A percentile compares a stretch with the other conserved stretches of the same genome.
Evolutionary conservation across 2,113 vertebrate genomes (phyloP).

Genomic region (Meles meles): DNA sequence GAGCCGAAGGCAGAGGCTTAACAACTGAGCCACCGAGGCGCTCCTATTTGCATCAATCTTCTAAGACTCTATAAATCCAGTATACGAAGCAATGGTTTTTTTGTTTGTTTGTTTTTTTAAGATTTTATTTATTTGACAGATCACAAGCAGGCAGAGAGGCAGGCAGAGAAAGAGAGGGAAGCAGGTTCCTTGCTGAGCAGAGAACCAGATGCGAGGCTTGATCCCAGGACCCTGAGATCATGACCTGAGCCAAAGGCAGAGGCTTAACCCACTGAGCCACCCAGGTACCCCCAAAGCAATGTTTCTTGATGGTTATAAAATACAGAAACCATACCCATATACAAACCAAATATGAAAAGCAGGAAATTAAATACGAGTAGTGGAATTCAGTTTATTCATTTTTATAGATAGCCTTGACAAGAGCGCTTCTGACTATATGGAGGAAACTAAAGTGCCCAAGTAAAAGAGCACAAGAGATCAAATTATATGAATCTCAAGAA

Average conservation of each 20-base stretch:
- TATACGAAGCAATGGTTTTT: background rate
- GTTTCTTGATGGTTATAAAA: background rate
- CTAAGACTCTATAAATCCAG: background rate
- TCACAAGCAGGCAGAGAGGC: too few species aligned
- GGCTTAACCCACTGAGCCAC: too few species aligned
- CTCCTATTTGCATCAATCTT: background rate
- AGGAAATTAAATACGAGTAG: background rate
- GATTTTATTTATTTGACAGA: too few species aligned
- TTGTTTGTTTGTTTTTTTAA: too few species aligned
- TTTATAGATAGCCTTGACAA: background rate
- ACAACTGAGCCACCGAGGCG: too few species aligned
- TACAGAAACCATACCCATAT: background rate
- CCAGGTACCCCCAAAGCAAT: background rate
- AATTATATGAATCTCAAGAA: background rate
- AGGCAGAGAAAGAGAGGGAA: too few species aligned
- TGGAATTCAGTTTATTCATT: background rate
- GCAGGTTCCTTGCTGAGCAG: too few species aligned
- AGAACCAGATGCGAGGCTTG: too few species aligned
- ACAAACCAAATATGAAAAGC: background rate
- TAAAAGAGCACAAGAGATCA: background rate
- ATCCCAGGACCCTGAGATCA: too few species aligned
- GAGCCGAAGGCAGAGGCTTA: too few species aligned
- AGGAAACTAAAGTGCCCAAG: background rate
- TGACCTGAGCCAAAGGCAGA: too few species aligned
- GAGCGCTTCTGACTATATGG: background rate